A percentile compares a stretch with the other conserved stretches of the same genome.
Conservation (phyloP, 2,113 vertebrate genomes). For the Mystacornis crossleyi region DNA sequence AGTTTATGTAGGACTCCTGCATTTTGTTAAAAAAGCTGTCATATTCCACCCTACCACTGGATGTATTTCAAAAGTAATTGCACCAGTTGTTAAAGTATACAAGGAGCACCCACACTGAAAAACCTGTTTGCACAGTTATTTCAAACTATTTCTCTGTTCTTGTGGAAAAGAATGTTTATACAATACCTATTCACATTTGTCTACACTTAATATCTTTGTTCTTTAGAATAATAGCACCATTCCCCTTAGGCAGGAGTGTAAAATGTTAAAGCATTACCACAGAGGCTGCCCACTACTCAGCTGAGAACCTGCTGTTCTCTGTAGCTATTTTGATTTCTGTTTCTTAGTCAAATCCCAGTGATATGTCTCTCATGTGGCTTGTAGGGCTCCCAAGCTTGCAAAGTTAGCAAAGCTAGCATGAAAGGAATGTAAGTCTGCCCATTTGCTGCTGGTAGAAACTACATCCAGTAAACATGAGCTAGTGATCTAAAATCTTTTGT, state of each 20-base stretch:
- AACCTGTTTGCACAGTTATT: background rate
- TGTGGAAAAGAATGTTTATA: background rate
- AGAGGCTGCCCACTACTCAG: background rate
- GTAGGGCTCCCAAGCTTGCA: background rate
- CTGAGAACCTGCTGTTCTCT: background rate
- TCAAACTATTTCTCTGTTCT: background rate
- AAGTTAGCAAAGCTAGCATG: background rate
- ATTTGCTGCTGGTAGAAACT: background rate
- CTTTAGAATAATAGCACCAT: background rate
- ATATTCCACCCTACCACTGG: background rate
- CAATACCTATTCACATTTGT: background rate
- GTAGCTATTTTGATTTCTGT: background rate
- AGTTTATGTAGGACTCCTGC: background rate
- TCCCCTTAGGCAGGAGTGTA: background rate
- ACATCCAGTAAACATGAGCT: background rate
- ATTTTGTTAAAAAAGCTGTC: background rate
- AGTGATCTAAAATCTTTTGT: background rate
- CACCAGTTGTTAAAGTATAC: background rate
- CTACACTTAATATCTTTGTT: background rate
- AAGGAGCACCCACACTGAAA: background rate
- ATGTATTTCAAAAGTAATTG: background rate
- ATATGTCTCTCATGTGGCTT: background rate
- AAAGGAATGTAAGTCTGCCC: background rate
- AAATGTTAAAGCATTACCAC: background rate
- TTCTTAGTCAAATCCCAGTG: background rate